phyloP scores from a whole-genome alignment of 2,113 vertebrate species.

The Fulmarus glacialis region DNA sequence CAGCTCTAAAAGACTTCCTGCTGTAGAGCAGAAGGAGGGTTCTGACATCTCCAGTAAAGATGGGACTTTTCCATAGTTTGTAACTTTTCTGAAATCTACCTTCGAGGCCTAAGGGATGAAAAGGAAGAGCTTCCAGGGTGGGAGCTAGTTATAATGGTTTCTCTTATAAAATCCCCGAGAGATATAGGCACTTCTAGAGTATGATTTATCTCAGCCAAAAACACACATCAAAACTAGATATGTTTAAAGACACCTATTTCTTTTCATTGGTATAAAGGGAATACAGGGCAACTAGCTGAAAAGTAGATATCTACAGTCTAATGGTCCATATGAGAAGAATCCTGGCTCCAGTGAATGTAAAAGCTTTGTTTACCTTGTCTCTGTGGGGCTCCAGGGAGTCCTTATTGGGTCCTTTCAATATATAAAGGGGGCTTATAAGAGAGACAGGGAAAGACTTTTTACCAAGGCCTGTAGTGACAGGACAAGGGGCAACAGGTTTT shows the following conservation, averaged over 20 bases:
- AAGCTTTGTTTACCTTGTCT: neutral
- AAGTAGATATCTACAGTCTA: neutral
- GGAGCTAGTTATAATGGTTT: neutral
- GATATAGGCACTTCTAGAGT: neutral
- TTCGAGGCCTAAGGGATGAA: neutral
- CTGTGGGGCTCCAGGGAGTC: neutral
- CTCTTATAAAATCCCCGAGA: neutral
- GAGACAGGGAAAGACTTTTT: neutral
- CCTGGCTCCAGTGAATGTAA: neutral
- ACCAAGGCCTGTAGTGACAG: neutral
- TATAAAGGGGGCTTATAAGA: neutral
- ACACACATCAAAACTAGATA: neutral
- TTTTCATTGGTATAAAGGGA: neutral
- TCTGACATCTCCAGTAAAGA: neutral
- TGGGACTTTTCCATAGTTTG: neutral
- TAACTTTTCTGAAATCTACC: neutral
- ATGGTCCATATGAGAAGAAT: neutral
- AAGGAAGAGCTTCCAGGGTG: neutral
- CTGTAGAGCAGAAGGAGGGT: neutral
- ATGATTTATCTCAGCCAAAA: conserved; percentile 1
- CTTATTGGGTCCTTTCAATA: neutral
- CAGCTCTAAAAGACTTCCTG: neutral
- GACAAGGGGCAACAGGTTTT: neutral
- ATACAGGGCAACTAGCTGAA: neutral
- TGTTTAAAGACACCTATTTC: neutral